Evolutionary conservation across 2,888 invertebrate species (phyloP), one percentile per base, ranked within the genome.

Genomic region (Agrilus mali): DNA sequence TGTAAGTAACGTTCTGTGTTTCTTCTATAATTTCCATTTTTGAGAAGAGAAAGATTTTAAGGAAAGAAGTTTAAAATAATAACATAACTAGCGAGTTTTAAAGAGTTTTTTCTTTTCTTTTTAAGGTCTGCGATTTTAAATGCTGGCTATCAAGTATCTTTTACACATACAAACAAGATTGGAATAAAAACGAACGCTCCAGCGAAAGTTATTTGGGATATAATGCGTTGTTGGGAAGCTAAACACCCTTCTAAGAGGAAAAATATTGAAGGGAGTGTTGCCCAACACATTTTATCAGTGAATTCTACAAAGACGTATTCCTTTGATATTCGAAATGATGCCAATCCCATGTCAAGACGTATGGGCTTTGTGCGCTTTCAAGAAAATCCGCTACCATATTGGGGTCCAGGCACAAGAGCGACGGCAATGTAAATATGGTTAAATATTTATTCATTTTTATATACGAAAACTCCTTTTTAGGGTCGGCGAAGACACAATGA

Each of bases 131-230:
- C 92, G 0, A 66, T 96, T 40, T 64, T 94, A 44, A 86, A 93
- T 66, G 86, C 86, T 0, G 95, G 95, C 0, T 92, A 86, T 66
- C 72, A 78, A 54, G 95, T 97, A 3, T 96, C 96, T 0, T 82
- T 80, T 56, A 92, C 96, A 0, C 98, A 99, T 69, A 86, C 88
- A 43, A 77, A 78, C 49, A 86, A 84, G 60, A 78, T 80, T 51
- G 92, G 94, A 0, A 71, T 97, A 16, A 98, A 98, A 69, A 97
- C 97, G 0, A 73, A 87, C 60, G 97, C 97, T 3, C 93, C 98
- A 0, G 68, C 80, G 33, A 66, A 71, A 2, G 73, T 94, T 8
- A 60, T 99, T 14, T 98, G 97, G 97, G 95, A 96, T 65, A 78
- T 96, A 43, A 73, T 96, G 54, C 72, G 92, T 47, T 75, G 78